Evolutionary conservation across 2,888 invertebrate genomes (phyloP).

Genomic region (Platypus cylindrus): DNA sequence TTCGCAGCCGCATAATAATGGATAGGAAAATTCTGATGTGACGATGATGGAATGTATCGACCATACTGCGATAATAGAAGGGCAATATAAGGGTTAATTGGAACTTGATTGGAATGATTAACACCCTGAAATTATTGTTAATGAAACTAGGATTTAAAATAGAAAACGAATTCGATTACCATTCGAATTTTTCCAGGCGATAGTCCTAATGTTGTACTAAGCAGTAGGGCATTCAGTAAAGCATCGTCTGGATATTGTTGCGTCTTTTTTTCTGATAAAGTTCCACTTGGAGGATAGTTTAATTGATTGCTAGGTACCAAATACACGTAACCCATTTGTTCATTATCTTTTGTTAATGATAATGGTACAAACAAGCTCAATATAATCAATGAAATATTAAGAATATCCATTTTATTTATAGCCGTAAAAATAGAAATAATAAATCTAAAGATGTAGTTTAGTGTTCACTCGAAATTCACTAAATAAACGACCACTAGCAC

Average conservation of each 20-base stretch:
- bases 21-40: slow-evolving; percentile 35
- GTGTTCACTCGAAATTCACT: no score
- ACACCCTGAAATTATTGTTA: slow-evolving; percentile 26
- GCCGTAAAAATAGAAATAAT: no score
- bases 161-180: background rate
- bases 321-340: no score
- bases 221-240: slow-evolving; percentile 25
- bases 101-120: slow-evolving; percentile 44
- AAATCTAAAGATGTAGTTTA: no score
- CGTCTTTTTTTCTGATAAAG: no score
- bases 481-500: no score
- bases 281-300: no score
- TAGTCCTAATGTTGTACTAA: slow-evolving; percentile 25
- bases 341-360: no score
- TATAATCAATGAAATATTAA: no score
- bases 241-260: slow-evolving; percentile 21
- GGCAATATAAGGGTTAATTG: slow-evolving; percentile 46
- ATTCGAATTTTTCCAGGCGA: slow-evolving; percentile 15
- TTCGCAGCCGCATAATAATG: slow-evolving; percentile 51
- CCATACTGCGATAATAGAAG: slow-evolving; percentile 52
- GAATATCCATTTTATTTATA: no score
- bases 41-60: slow-evolving; percentile 38
- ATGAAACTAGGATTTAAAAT: background rate
- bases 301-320: slow-evolving; percentile 1
- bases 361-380: no score